Conservation (phyloP, 2,113 vertebrate genomes). For the Zosterops lateralis region DNA sequence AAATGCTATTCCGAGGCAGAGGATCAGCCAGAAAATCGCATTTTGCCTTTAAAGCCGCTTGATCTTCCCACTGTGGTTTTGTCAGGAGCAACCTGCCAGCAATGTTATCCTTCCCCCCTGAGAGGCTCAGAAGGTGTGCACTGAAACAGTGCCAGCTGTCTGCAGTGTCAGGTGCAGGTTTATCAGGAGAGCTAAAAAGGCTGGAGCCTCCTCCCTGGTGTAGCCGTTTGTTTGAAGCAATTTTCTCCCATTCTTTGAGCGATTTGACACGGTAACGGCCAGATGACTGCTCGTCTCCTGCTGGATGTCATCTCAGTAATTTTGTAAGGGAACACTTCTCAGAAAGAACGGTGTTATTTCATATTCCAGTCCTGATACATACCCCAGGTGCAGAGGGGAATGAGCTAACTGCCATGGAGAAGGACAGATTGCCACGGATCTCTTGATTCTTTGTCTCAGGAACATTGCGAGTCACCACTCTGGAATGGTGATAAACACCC, state of each 20-base stretch:
- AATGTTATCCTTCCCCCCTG: neutral
- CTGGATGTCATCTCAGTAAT: neutral
- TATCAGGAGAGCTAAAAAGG: neutral
- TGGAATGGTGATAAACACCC: neutral
- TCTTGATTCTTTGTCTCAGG: neutral
- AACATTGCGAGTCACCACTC: accelerated
- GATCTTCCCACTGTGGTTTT: neutral
- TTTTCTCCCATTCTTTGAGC: neutral
- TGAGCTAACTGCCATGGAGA: neutral
- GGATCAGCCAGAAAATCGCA: neutral
- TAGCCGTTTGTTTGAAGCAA: neutral
- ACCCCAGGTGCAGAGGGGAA: neutral
- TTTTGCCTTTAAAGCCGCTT: neutral
- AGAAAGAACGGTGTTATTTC: neutral
- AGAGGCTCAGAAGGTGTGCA: neutral
- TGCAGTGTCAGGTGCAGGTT: neutral
- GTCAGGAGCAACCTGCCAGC: neutral
- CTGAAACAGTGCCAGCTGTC: neutral
- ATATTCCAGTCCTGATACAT: neutral
- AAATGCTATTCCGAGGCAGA: neutral
- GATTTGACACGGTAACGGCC: neutral
- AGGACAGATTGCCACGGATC: neutral
- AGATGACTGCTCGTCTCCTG: neutral
- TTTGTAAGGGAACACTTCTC: neutral
- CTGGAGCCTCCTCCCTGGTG: neutral